phyloP scores from a whole-genome alignment of 2,888 invertebrate species.

The Glyphotaelius pellucidus region DNA sequence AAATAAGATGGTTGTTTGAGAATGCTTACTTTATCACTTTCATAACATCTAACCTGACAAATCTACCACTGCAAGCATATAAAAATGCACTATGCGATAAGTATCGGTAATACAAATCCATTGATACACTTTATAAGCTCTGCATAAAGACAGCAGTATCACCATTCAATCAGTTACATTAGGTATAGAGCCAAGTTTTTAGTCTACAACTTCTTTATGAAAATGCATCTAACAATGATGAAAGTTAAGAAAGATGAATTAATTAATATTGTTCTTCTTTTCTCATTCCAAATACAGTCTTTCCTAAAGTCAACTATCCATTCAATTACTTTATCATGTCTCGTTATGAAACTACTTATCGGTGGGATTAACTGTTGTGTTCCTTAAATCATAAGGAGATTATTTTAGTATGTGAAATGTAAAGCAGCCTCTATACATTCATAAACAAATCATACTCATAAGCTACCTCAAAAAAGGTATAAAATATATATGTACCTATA shows the following conservation, averaged over 20 bases:
- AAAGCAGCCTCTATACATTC: slow-evolving; percentile 59
- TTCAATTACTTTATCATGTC: background rate
- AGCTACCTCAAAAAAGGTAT: slow-evolving; percentile 64
- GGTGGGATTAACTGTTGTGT: slow-evolving; percentile 39
- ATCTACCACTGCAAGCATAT: background rate
- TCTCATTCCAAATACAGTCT: background rate
- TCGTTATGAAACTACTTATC: background rate
- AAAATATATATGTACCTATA: slow-evolving; percentile 54
- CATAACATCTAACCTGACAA: background rate
- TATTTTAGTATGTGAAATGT: slow-evolving; percentile 39
- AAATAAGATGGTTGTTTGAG: background rate
- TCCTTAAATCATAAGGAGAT: slow-evolving; percentile 5
- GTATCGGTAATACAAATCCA: background rate
- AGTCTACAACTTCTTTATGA: background rate
- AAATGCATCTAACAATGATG: background rate
- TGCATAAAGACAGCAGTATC: background rate
- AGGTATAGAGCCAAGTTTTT: background rate
- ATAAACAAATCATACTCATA: slow-evolving; percentile 55
- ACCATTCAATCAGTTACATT: background rate
- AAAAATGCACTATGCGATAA: background rate
- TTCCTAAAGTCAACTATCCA: background rate
- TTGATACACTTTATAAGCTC: background rate
- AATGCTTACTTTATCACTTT: background rate
- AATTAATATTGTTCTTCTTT: background rate
- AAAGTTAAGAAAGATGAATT: background rate